Base-by-base conservation (phyloP, 1,140 invertebrate genomes). In the Apolygus lucorum region DNA sequence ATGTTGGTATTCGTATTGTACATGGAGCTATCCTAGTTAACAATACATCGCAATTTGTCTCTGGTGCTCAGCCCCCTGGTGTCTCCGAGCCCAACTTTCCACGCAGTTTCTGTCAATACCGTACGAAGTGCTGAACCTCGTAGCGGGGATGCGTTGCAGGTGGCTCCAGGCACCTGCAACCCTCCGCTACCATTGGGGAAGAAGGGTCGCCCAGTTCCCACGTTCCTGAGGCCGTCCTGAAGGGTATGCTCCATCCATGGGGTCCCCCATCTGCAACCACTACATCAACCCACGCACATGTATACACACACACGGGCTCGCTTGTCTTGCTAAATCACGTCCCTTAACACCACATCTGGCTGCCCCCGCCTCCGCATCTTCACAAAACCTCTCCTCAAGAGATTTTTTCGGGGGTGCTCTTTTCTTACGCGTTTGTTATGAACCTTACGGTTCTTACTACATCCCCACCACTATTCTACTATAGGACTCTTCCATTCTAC, bases 271-370 rank as follows among this genome's bases (percentile, higher is more conserved):
- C 34, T 49, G 34, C 8, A 8, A 17, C 34, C 17, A 8, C 8
- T 49, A 49, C 8, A 49, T 17, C 8, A 17, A 49, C 34, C 8
- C 34, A 49, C 34, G 17, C 34, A 49, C 34, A 49, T 17, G 34
- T 17, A 49, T 17, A 49, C 34, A 49, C 17, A 49, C 34, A 49
- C 34, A 17, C 34, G 8, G 34, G 8, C 34, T 49, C 34, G 17
- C 34, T 49, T 49, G 34, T 49, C 34, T 49, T 49, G 34, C 34
- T 49, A 49, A 49, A 49, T 49, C 34, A 49, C 34, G 34, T 49
- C 34, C 34, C 17, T 49, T 49, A 49, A 49, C 34, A 49, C 34
- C 34, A 49, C 34, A 49, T 49, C 34, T 49, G 34, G 34, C 34
- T 49, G 8, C 34, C 17, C 8, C 8, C 8, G 34, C 34, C 8